Evolutionary conservation across 2,797 vertebrate species (phyloP).

Genomic region (Ctenopoma multispine): DNA sequence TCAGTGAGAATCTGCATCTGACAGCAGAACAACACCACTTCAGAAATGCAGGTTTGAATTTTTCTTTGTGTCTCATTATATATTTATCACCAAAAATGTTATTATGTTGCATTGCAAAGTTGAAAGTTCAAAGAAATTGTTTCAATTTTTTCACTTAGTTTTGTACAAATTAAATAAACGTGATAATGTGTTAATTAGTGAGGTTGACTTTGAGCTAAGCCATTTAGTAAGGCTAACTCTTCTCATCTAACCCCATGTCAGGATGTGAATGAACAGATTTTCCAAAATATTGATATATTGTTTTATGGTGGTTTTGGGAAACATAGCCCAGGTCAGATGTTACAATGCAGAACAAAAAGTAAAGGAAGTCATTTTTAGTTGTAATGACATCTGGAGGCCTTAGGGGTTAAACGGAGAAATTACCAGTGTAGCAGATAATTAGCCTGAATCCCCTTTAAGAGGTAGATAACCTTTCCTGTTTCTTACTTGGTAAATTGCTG

Average conservation of each 20-base stretch:
- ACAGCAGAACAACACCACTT: slow-evolving; percentile 48
- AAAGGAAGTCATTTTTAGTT: slow-evolving; percentile 17
- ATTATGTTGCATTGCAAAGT: background rate
- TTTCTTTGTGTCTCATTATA: slow-evolving; percentile 12
- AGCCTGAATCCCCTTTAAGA: slow-evolving; percentile 24
- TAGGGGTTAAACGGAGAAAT: slow-evolving; percentile 48
- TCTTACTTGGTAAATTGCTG: slow-evolving; percentile 17
- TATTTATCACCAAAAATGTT: background rate
- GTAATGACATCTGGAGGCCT: slow-evolving; percentile 42
- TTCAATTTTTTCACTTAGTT: background rate
- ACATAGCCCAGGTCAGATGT: background rate
- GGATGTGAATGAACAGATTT: too few species aligned
- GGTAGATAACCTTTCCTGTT: slow-evolving; percentile 32
- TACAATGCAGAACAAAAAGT: slow-evolving; percentile 1
- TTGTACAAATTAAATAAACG: background rate
- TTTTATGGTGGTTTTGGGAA: background rate
- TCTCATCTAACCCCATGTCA: background rate
- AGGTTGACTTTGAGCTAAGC: background rate
- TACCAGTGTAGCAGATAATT: slow-evolving; percentile 22
- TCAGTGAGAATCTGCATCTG: slow-evolving; percentile 39
- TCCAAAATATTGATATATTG: background rate
- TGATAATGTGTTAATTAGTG: background rate
- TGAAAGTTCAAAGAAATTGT: background rate
- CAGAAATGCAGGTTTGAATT: slow-evolving; percentile 83
- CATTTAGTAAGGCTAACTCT: background rate